Base-by-base conservation (phyloP, 1,140 invertebrate genomes). In the Vollenhovia emeryi region DNA sequence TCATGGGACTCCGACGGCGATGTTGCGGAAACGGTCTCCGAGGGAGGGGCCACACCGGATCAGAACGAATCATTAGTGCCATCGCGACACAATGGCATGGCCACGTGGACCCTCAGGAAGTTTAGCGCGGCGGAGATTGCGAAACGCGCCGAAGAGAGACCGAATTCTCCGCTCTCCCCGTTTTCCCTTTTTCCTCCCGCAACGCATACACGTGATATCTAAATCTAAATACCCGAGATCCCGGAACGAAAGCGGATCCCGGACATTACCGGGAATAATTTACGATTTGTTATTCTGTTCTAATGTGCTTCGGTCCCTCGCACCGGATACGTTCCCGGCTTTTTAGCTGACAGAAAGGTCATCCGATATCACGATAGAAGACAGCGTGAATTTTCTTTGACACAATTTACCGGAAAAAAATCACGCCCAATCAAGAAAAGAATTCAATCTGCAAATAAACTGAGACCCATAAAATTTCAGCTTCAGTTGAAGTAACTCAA, bases 171-270 rank as follows among this genome's bases (percentile, higher is more conserved):
- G 36, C 50, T 75, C 91, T 75, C 76, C 86, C 86, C 78, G 69
- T 40, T 69, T 27, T 24, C 55, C 60, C 74, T 69, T 91, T 87
- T 90, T 86, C 40, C 55, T 75, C 43, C 74, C 88, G 55, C 79
- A 86, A 84, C 66, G 89, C 86, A 86, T 86, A 82, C 89, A 80
- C 78, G 82, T 93, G 91, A 93, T 91, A 91, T 93, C 93, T 92
- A 91, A 93, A 94, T 93, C 91, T 80, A 78, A 88, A 86, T 83
- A 88, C 57, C 84, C 33, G 74, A 57, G 62, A 74, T 73, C 24
- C 91, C 90, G 90, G 92, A 92, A 93, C 92, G 91, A 88, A 91
- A 92, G 86, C 87, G 85, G 88, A 93, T 91, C 91, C 89, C 83
- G 87, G 87, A 59, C 30, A 69, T 76, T 68, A 45, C 57, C 59